phyloP scores from a whole-genome alignment of 2,113 vertebrate species.

The Pseudonaja textilis region DNA sequence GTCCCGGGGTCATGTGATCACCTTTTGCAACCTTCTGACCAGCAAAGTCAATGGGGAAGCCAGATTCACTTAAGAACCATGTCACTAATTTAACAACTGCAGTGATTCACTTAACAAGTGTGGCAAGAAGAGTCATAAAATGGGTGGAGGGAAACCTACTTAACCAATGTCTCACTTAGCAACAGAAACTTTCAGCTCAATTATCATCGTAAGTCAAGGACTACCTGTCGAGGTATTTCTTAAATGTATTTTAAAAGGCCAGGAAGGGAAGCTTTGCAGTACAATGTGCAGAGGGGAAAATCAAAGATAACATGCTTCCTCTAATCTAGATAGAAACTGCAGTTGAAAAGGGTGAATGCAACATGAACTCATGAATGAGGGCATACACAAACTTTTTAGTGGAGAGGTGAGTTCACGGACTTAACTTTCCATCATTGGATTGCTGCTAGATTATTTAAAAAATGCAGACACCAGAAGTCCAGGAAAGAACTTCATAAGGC shows the following conservation, averaged over 20 bases:
- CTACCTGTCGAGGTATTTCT: neutral
- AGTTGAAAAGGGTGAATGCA: neutral
- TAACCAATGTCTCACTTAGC: too few species aligned
- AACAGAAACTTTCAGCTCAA: too few species aligned
- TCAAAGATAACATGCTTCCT: neutral
- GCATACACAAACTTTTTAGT: neutral
- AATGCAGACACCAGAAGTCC: neutral
- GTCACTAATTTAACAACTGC: too few species aligned
- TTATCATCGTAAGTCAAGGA: too few species aligned
- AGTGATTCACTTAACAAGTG: too few species aligned
- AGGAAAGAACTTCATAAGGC: neutral
- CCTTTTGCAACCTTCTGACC: too few species aligned
- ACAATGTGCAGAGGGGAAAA: neutral
- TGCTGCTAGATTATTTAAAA: neutral
- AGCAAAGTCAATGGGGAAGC: too few species aligned
- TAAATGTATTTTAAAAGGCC: neutral
- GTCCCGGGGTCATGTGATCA: too few species aligned
- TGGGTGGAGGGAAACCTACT: too few species aligned
- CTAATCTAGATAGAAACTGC: neutral
- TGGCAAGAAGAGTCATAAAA: too few species aligned
- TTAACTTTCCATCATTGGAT: neutral
- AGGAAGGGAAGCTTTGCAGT: neutral
- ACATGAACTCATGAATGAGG: neutral
- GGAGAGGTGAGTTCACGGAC: neutral
- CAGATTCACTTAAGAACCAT: too few species aligned